Evolutionary conservation across 2,888 invertebrate genomes (phyloP).

Genomic region (Mellilla xanthometata): DNA sequence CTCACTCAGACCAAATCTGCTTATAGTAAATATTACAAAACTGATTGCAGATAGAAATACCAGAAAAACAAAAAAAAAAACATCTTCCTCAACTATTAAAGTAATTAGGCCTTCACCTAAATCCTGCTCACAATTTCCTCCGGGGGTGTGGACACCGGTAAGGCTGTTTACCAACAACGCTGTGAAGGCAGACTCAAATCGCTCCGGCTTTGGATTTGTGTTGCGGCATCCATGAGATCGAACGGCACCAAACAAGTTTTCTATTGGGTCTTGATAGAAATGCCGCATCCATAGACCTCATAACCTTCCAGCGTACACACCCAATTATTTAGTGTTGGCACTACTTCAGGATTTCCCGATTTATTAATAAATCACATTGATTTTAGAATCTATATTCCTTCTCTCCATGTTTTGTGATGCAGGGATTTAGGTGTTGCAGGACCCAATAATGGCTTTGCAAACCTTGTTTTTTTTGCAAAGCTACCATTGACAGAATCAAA

Average conservation of each 20-base stretch:
- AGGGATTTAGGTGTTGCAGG: background rate
- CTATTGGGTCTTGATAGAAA: background rate
- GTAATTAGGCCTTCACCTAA: no score
- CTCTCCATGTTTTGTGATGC: background rate
- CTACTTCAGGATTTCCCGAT: background rate
- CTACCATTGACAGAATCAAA: slow-evolving; percentile 32
- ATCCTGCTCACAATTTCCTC: no score
- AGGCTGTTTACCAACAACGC: no score
- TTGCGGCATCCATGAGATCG: background rate
- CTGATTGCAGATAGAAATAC: no score
- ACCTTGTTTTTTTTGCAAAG: slow-evolving; percentile 20
- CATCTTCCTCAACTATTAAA: no score
- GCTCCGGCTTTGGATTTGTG: background rate
- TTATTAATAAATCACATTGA: background rate
- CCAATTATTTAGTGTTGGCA: background rate
- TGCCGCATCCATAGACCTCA: background rate
- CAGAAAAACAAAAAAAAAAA: no score
- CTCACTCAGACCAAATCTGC: no score
- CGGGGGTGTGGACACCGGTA: no score
- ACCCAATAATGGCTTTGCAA: slow-evolving; percentile 20
- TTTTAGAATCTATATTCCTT: background rate
- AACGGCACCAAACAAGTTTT: background rate
- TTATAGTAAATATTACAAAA: no score
- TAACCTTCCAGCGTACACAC: background rate
- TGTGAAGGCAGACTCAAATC: no score